Evolutionary conservation across 2,113 vertebrate genomes (phyloP).

Genomic region (Anas platyrhynchos): DNA sequence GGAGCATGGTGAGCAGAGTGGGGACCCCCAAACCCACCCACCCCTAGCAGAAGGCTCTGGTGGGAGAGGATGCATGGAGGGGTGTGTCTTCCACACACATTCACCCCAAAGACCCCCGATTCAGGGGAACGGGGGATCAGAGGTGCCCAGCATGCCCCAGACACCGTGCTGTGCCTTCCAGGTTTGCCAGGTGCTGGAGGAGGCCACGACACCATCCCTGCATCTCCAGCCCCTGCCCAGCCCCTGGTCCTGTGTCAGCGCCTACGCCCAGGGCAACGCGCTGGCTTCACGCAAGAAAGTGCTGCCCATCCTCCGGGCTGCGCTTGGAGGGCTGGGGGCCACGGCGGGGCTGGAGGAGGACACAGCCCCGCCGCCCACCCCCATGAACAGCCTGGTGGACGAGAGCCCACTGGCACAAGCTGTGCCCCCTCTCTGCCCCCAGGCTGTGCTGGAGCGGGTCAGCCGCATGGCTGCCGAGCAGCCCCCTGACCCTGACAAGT

Average conservation of each 20-base stretch:
- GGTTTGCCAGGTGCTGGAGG: constrained; percentile 85
- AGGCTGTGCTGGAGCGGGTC: constrained; percentile 86
- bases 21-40: neutral
- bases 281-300: constrained; percentile 88
- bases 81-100: too few species aligned
- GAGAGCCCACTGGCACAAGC: constrained; percentile 90
- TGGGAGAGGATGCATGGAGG: neutral
- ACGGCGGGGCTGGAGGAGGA: constrained; percentile 73
- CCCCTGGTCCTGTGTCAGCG: constrained; percentile 71
- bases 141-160: neutral
- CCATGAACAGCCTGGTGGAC: constrained; percentile 96
- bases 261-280: constrained; percentile 87
- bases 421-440: constrained; percentile 82
- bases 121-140: neutral
- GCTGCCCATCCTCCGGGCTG: constrained; percentile 83
- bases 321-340: neutral
- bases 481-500: neutral
- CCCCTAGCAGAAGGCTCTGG: fast-evolving
- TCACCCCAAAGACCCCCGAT: fast-evolving
- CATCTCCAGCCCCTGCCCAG: constrained; percentile 76
- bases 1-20: constrained; percentile 69
- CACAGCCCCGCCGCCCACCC: constrained; percentile 83
- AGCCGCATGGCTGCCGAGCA: constrained; percentile 71
- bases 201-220: constrained; percentile 74
- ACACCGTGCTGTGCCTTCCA: fast-evolving